Evolutionary conservation across 1,140 invertebrate genomes (phyloP).

Genomic region (Dufourea novaeangliae): DNA sequence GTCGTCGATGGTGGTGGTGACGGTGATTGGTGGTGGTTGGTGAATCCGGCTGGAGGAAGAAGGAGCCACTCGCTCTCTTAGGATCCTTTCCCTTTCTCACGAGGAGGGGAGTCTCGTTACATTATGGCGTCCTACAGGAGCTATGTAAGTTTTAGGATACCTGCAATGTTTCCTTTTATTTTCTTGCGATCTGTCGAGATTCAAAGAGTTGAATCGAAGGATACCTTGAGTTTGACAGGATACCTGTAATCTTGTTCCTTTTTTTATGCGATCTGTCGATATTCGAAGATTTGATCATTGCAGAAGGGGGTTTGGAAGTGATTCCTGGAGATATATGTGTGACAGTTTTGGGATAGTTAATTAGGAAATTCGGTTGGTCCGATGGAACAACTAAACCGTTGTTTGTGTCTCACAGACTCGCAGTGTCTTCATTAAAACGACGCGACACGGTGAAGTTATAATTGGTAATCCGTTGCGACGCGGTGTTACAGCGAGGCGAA

Average conservation of each 20-base stretch:
- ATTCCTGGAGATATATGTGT: too few species aligned
- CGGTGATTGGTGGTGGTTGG: conserved; percentile 48
- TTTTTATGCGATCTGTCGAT: too few species aligned
- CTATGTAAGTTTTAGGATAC: conserved; percentile 74
- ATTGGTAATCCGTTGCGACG: conserved; percentile 19
- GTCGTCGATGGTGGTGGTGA: conserved; percentile 36
- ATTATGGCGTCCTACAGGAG: conserved; percentile 77
- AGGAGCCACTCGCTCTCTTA: background rate
- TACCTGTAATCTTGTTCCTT: background rate
- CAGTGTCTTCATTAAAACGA: conserved; percentile 32
- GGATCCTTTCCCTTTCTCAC: conserved; percentile 20
- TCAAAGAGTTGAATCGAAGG: background rate
- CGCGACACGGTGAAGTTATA: conserved; percentile 37
- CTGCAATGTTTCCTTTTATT: background rate
- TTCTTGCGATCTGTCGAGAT: background rate
- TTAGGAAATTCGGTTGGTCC: conserved; percentile 16
- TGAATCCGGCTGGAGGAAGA: conserved; percentile 44
- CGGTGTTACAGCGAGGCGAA: conserved; percentile 18
- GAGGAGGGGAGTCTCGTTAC: conserved; percentile 22
- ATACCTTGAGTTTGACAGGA: too few species aligned
- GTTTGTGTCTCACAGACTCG: conserved; percentile 9
- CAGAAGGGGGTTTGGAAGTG: too few species aligned
- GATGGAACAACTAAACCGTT: background rate
- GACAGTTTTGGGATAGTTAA: background rate
- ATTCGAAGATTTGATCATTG: background rate